Evolutionary conservation across 2,113 vertebrate species (phyloP).

Genomic region (Rhinolophus ferrumequinum): DNA sequence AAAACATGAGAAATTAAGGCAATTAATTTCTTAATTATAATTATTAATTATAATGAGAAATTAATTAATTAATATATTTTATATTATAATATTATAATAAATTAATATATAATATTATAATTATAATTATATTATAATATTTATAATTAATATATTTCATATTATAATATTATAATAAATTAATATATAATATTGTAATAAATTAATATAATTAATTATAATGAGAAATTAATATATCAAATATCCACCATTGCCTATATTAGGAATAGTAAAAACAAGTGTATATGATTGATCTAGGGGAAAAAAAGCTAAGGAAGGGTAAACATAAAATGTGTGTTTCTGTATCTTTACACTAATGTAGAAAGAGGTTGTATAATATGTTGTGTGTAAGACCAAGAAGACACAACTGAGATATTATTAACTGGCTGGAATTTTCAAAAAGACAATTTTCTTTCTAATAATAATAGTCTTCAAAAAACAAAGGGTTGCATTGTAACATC

Average conservation of each 20-base stretch:
- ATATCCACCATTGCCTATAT: background rate
- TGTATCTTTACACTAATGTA: background rate
- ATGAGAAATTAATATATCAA: too few species aligned
- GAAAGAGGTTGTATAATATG: background rate
- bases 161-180: too few species aligned
- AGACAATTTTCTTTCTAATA: background rate
- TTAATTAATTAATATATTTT: too few species aligned
- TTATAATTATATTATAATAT: too few species aligned
- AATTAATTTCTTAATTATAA: too few species aligned
- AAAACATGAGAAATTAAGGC: slow-evolving; percentile 6
- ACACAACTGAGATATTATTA: background rate
- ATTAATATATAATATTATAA: too few species aligned
- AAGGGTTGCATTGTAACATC: background rate
- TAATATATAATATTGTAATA: too few species aligned
- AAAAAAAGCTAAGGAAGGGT: background rate
- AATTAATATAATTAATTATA: too few species aligned
- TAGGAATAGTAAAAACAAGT: slow-evolving; percentile 16
- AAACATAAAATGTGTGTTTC: background rate
- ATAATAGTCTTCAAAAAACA: background rate
- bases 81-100: too few species aligned
- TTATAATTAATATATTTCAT: too few species aligned
- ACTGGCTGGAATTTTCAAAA: background rate
- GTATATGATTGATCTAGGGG: background rate
- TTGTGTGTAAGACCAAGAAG: background rate
- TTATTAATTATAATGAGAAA: too few species aligned